phyloP scores from a whole-genome alignment of 1,140 invertebrate genomes.

The Eupeodes corollae region DNA sequence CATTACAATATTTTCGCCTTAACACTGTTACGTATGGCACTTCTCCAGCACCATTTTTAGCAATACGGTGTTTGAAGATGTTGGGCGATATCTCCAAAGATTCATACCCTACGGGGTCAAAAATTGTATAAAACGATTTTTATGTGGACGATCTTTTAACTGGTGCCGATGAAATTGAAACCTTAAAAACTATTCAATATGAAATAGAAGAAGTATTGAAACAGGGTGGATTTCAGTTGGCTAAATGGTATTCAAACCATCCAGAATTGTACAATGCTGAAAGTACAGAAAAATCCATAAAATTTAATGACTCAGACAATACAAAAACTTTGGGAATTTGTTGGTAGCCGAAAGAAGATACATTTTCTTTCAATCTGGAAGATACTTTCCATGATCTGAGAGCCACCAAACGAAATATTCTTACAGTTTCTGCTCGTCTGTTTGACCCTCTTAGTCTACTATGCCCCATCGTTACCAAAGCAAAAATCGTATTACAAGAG shows the following conservation, averaged over 20 bases:
- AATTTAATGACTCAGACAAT: slow-evolving; percentile 13
- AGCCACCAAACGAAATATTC: slow-evolving; percentile 20
- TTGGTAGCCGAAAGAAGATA: slow-evolving; percentile 18
- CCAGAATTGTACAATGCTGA: slow-evolving; percentile 8
- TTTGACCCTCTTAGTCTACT: slow-evolving; percentile 29
- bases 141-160: slow-evolving; percentile 36
- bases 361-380: slow-evolving; percentile 12
- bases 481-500: slow-evolving; percentile 36
- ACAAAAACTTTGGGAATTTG: slow-evolving; percentile 20
- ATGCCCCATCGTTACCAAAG: slow-evolving; percentile 23
- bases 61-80: slow-evolving; percentile 23
- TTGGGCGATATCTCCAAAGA: slow-evolving; percentile 14
- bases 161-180: slow-evolving; percentile 17
- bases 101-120: slow-evolving; percentile 14
- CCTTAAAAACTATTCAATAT: slow-evolving; percentile 6
- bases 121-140: slow-evolving; percentile 23
- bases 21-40: slow-evolving; percentile 27
- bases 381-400: slow-evolving; percentile 3
- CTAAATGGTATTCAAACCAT: slow-evolving; percentile 20
- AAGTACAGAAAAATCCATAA: slow-evolving; percentile 6
- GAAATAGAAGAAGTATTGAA: too few relatives aligned
- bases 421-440: slow-evolving; percentile 16
- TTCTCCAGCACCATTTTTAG: slow-evolving; percentile 23
- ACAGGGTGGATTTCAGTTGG: slow-evolving; percentile 14
- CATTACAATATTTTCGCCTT: slow-evolving; percentile 6